A percentile compares a stretch with the other conserved stretches of the same genome.
phyloP scores from a whole-genome alignment of 2,113 vertebrate genomes.

The Ammodytes dubius region DNA sequence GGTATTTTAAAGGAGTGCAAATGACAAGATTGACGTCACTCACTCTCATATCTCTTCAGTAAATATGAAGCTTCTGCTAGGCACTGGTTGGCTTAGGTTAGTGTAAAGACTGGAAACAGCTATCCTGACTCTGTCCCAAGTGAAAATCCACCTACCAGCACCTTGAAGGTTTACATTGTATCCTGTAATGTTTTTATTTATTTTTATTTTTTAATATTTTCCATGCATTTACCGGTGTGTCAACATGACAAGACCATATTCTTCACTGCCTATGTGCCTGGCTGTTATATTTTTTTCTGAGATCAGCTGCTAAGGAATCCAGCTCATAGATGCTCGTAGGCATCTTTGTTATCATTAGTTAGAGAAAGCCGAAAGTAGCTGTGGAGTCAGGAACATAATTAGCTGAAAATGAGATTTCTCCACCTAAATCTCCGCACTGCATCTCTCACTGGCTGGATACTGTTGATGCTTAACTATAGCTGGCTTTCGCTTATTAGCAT shows the following conservation, averaged over 20 bases:
- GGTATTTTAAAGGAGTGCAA: background rate
- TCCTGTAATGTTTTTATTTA: background rate
- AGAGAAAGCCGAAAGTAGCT: background rate
- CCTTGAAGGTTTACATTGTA: background rate
- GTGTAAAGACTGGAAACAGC: background rate
- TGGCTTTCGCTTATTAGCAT: conserved; percentile 54
- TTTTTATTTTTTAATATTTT: too few species aligned
- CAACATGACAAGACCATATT: too few species aligned
- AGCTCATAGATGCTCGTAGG: background rate
- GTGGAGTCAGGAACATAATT: conserved; percentile 42
- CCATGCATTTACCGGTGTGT: too few species aligned
- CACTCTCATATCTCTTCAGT: background rate
- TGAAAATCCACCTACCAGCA: too few species aligned
- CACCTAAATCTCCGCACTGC: conserved; percentile 30
- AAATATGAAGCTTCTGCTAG: background rate
- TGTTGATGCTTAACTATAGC: conserved; percentile 54
- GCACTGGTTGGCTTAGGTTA: background rate
- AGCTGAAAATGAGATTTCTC: conserved; percentile 53
- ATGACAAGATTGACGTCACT: background rate
- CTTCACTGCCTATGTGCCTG: background rate
- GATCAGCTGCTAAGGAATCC: background rate
- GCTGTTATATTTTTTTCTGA: background rate
- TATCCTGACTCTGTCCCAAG: background rate
- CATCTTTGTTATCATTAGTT: background rate
- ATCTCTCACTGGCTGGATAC: conserved; percentile 34